Base-by-base conservation (phyloP, 2,113 vertebrate species). In the Leptobrachium ailaonicum region DNA sequence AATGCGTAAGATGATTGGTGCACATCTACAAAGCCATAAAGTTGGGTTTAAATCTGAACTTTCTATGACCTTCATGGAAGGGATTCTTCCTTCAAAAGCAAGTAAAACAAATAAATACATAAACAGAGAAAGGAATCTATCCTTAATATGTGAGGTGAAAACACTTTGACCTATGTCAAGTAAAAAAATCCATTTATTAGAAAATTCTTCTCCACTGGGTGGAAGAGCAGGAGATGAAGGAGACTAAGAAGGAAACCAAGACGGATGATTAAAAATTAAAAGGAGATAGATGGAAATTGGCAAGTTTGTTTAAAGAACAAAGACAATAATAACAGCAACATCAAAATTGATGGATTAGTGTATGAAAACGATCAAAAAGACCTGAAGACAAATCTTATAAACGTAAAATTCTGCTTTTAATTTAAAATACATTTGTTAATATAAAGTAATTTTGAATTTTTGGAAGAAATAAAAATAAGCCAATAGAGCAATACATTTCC, bases 81-180 rank as follows among this genome's bases (percentile, higher is more conserved):
- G 81, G 85, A 71, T 83, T 79, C 78, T 83, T 82, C 80, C 81
- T 85, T 86, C 86, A 88, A 87, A 81, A 76, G 78, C 78, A 58
- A 50, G 70, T 75, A 14, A 56, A 47, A 66, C 62, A 81, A 82
- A 76, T 81, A 75, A 20, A 50, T 77, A 84, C 83, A 85, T 67
- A 88, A 88, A 87, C 82, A 84, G 69, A 75, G 54, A 58, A 81
- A 75, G 71, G 79, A 69, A 75, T 81, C 44, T 50, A 74, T 81
- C 64, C 72, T 62, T 75, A 75, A 81, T 47, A 56, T 64, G 58
- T 74, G 64, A 75, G 78, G 71, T 62, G 64, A 68, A 43, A 13
- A 42, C 66, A 45, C 63, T 73, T 14, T 74, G 78, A 80, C 78
- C 71, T 80, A 64, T 68, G 72, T 53, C 12, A 20, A 45, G 32